Evolutionary conservation across 2,797 vertebrate genomes (phyloP).

Genomic region (Chaetophractus vellerosus): DNA sequence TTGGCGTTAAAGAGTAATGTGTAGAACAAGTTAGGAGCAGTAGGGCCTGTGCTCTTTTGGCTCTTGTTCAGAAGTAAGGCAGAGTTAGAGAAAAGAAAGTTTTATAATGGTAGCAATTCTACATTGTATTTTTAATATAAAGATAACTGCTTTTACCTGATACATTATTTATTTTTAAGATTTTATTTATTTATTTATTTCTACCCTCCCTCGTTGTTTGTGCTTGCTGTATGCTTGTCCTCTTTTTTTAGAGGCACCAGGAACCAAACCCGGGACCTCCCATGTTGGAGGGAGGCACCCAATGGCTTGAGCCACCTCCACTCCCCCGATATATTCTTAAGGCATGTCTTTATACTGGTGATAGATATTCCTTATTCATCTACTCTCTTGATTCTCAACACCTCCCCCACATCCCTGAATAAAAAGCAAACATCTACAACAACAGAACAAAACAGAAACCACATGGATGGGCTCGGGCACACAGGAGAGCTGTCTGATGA

Average conservation of each 20-base stretch:
- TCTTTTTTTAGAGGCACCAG: no score
- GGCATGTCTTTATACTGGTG: neutral
- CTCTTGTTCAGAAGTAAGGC: neutral
- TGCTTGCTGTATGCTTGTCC: no score
- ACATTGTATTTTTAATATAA: neutral
- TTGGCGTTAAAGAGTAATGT: neutral
- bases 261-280: no score
- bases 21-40: neutral
- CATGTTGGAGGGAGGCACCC: no score
- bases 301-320: no score
- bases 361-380: neutral
- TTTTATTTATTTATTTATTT: no score
- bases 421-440: slow-evolving; percentile 23
- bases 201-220: no score
- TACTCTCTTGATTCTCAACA: neutral
- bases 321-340: no score
- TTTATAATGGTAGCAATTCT: slow-evolving; percentile 11
- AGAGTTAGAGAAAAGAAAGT: neutral
- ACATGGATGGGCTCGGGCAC: neutral
- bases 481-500: neutral
- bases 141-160: neutral
- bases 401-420: neutral
- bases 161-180: no score
- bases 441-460: neutral
- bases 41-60: neutral